Evolutionary conservation across 1,140 invertebrate species (phyloP), one percentile per base, ranked within the genome.

Genomic region (Pogonomyrmex barbatus): DNA sequence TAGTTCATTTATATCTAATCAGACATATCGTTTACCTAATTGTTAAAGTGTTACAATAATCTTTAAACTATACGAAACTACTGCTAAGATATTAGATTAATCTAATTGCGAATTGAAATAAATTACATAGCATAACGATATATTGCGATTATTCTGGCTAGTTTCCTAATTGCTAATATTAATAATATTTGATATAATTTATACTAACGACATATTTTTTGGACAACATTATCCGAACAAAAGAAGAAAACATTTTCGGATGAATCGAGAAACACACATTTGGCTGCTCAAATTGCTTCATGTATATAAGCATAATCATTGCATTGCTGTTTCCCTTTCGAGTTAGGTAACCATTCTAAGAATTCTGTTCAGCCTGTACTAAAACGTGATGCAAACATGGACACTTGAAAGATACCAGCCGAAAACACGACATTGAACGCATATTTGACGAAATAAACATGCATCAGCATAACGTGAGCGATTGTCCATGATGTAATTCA

Each of bases 401-500:
- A 5, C 4, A 1, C 14, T 81, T 70, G 39, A 71, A 36, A 73
- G 24, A 39, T 0, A 12, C 5, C 10, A 9, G 1, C 45, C 12
- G 33, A 62, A 52, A 65, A n/a, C n/a, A n/a, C 17, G 12, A 39
- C 36, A 54, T 39, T 33, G n/a, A 63, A 54, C 47, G 14, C 12
- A 63, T 77, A 24, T 54, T 50, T 56, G 47, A 8, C 9, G 17
- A 78, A 77, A 54, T 56, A 85, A 78, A 85, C 45, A 56, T 78
- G 39, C 24, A 85, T 78, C 62, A 78, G 79, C 79, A 78, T 65
- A 65, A 85, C 36, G 39, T n/a, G 24, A 52, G 30, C 58, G 14
- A 85, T 42, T 78, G 50, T 47, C 24, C 36, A 24, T 78, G 82
- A 78, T 47, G 73, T 54, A 85, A 78, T 65, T 42, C 36, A 24